Base-by-base conservation (phyloP, 2,888 invertebrate species). In the Mythimna albipuncta region DNA sequence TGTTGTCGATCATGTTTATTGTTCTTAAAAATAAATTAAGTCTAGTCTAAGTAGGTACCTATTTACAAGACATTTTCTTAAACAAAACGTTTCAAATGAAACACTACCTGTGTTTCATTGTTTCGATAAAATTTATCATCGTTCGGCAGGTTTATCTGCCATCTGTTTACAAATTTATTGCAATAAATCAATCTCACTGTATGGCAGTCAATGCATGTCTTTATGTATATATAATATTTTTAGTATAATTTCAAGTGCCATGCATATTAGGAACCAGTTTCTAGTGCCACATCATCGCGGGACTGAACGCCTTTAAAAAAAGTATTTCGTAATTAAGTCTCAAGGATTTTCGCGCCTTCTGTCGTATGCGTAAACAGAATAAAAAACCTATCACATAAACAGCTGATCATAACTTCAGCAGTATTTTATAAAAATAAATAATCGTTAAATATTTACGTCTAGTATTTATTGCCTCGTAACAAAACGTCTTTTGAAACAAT, bases 161-260 rank as follows among this genome's bases (percentile, higher is more conserved):
- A 77, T 55, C n/a, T 72, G 69, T 72, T 67, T 47, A n/a, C n/a
- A 69, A 50, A 6, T 21, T 41, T 21, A 38, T n/a, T 77, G 6
- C 55, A 50, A 55, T 41, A 57, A 32, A 50, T 41, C 55, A 50
- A 11, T 38, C 41, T 21, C 77, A 41, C 11, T 50, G 6, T 11
- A 41, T 19, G 6, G n/a, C 52, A 11, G n/a, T 41, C 69, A 21
- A n/a, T 26, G 26, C 26, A 26, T 1, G 50, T 77, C 9, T 11
- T 32, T 32, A 32, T 32, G 32, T 32, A 64, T 26, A n/a, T 38
- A 44, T 6, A 9, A 63, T 44, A 13, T 44, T 44, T 44, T 5
- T 47, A 47, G 16, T 47, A 47, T 47, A 16, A 47, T 47, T 21
- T n/a, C n/a, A 38, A 11, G 0, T 47, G 44, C 13, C 44, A 6